Evolutionary conservation across 1,140 invertebrate genomes (phyloP), one percentile per base, ranked within the genome.

Genomic region (Radopholus similis): DNA sequence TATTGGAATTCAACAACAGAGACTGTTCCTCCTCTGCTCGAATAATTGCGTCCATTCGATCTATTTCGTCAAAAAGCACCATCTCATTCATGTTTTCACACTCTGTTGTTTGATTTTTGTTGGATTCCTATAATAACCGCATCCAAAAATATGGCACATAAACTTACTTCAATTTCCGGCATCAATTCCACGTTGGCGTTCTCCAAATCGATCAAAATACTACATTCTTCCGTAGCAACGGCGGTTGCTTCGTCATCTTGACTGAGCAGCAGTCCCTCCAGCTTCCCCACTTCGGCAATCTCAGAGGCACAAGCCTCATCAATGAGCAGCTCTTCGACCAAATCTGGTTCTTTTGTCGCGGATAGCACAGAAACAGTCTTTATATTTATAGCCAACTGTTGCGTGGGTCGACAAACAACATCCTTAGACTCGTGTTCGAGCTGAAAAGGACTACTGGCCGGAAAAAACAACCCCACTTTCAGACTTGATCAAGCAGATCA

Each of bases 401-500:
- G 47, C 4, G 23, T 11, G 30, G 15, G 23, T 26, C n/a, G 44
- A 47, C 2, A 47, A 15, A 47, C 44, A 13, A 23, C 44, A 5
- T 5, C 44, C 44, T 18, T 47, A 2, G 44, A 11, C 18, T n/a
- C 18, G 26, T 18, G 26, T 47, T 47, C n/a, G 44, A 23, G 44
- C 13, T 47, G 44, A n/a, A n/a, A n/a, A n/a, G n/a, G n/a, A n/a
- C n/a, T n/a, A n/a, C n/a, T n/a, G n/a, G n/a, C n/a, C n/a, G n/a
- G n/a, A n/a, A n/a, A n/a, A n/a, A n/a, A n/a, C 44, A 47, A 30
- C 32, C 15, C 5, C 11, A 26, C 32, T 59, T 54, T 30, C 53
- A 40, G 23, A 64, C 30, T 18, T 23, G 21, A 64, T 64, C 62
- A 9, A 64, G 42, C 44, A 64, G 37, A 18, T 60, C 62, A 11